These are phyloP conservation scores for Elachura formosa DNA, from an alignment of 2,113 vertebrate species.

Conservation along the genomic window DNA sequence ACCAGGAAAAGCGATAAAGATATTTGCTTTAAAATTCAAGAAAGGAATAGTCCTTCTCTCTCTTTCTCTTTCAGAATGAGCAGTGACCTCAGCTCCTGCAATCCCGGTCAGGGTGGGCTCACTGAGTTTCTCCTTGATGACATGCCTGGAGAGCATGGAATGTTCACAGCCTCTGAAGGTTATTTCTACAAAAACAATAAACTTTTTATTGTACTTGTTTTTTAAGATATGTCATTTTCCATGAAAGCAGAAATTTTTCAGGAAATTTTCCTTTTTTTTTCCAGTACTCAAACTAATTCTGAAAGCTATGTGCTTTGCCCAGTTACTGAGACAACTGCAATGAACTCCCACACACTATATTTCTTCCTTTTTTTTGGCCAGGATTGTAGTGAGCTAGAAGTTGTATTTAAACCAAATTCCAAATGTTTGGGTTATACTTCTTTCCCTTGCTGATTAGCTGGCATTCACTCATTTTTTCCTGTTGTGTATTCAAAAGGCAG, in stretches of 20 bases:
- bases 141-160: neutral
- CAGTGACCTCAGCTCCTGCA: neutral
- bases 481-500: neutral
- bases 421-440: neutral
- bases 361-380: neutral
- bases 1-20: neutral
- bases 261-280: neutral
- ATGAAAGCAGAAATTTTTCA: neutral
- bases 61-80: neutral
- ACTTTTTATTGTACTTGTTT: neutral
- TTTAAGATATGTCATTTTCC: neutral
- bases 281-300: neutral
- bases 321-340: neutral
- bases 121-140: neutral
- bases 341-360: neutral
- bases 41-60: neutral
- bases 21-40: neutral
- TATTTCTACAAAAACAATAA: neutral
- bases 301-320: neutral
- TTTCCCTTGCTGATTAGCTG: neutral
- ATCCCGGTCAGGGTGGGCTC: neutral
- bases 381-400: neutral
- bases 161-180: fast-evolving
- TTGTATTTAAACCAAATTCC: neutral
- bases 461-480: neutral